Evolutionary conservation across 2,888 invertebrate genomes (phyloP).

Genomic region (Xestia c-nigrum): DNA sequence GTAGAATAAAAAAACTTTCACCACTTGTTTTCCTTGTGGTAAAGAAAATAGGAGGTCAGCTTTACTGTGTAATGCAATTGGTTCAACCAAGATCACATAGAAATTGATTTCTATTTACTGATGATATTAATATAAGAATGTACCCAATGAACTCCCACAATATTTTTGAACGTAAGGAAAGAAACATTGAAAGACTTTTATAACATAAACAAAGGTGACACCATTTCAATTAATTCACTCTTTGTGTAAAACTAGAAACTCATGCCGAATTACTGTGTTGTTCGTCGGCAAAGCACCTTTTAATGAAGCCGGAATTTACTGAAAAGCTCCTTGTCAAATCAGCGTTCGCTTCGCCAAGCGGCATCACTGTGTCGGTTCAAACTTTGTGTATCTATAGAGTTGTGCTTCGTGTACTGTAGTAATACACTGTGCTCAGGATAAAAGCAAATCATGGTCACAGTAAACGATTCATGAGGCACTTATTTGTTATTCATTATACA

Average conservation of each 20-base stretch:
- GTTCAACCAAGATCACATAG: neutral
- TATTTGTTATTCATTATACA: neutral
- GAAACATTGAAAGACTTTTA: neutral
- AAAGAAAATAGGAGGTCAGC: neutral
- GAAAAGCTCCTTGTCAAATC: constrained; percentile 29
- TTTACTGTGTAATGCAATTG: neutral
- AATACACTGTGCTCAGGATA: neutral
- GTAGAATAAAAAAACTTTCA: neutral
- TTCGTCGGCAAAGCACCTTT: constrained; percentile 30
- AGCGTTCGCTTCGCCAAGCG: constrained; percentile 16
- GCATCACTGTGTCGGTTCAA: constrained; percentile 2
- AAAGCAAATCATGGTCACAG: neutral
- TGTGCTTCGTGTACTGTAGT: neutral
- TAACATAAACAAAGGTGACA: neutral
- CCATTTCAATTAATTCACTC: constrained; percentile 36
- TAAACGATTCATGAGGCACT: neutral
- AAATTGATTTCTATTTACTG: neutral
- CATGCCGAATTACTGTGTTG: constrained; percentile 29
- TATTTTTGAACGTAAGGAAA: neutral
- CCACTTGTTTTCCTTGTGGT: neutral
- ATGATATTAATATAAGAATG: neutral
- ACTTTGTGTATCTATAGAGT: constrained; percentile 7
- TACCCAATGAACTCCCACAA: neutral
- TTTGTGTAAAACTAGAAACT: constrained; percentile 24
- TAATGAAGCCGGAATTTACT: constrained; percentile 32